These are phyloP conservation scores for fruit fly (Drosophila melanogaster) DNA, from an alignment of 1,140 invertebrate genomes.

Conservation along the genomic window DNA sequence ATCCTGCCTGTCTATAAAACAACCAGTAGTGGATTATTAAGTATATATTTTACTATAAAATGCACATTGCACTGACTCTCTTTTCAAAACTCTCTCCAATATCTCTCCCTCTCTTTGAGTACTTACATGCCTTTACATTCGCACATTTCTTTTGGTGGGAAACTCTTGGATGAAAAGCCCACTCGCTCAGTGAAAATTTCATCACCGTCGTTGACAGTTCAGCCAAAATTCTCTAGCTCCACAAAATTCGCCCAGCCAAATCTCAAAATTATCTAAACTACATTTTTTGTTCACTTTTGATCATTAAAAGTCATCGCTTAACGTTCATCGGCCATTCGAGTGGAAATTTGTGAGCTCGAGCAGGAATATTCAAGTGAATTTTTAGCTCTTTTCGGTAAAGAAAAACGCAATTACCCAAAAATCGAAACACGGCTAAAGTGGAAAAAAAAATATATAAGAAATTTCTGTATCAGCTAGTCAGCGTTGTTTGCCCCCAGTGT, in stretches of 20 bases:
- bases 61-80: conserved; percentile 10
- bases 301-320: conserved; percentile 18
- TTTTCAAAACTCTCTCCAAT: conserved; percentile 11
- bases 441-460: conserved; percentile 51
- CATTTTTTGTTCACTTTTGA: conserved; percentile 38
- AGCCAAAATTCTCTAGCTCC: conserved; percentile 57
- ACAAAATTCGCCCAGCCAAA: conserved; percentile 49
- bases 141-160: conserved; percentile 65
- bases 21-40: not conserved
- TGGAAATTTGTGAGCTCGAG: not conserved
- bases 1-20: rapidly evolving
- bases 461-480: conserved; percentile 80
- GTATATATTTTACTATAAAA: not conserved
- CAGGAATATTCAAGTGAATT: conserved; percentile 24
- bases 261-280: conserved; percentile 46
- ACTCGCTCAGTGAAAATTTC: conserved; percentile 82
- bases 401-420: conserved; percentile 53
- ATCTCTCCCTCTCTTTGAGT: conserved; percentile 6
- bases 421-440: conserved; percentile 70
- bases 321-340: conserved; percentile 7
- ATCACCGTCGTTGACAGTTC: conserved; percentile 82
- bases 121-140: conserved; percentile 47
- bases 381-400: conserved; percentile 20
- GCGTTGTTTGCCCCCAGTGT: conserved; percentile 29
- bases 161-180: conserved; percentile 67